These are phyloP conservation scores for Metaphire vulgaris DNA, from an alignment of 1,140 invertebrate genomes.

Conservation along the genomic window DNA sequence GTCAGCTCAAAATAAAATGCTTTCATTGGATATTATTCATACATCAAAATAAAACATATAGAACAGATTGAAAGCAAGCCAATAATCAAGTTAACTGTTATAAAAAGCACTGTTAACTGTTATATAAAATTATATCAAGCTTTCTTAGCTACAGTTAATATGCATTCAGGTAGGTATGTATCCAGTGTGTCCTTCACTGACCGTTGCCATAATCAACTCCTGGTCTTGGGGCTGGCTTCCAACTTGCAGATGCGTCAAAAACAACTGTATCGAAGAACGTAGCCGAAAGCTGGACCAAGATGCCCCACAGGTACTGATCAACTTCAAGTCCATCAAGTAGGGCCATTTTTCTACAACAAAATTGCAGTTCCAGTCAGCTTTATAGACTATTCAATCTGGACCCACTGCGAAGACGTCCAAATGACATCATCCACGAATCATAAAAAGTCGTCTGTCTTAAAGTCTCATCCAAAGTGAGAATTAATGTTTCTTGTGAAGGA, in stretches of 20 bases:
- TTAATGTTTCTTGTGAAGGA: not conserved
- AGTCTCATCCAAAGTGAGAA: not conserved
- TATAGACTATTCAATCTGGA: too few species aligned
- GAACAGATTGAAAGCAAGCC: too few species aligned
- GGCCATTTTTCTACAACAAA: slow-evolving; percentile 69
- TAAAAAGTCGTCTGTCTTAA: too few species aligned
- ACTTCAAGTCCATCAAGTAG: slow-evolving; percentile 81
- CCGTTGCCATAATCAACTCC: not conserved
- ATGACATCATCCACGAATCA: too few species aligned
- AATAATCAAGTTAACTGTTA: too few species aligned
- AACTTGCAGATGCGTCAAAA: slow-evolving; percentile 78
- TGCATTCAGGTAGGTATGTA: not conserved
- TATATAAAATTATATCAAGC: not conserved
- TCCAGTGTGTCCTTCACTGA: not conserved
- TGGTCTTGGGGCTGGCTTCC: slow-evolving; percentile 60
- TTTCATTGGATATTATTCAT: not conserved
- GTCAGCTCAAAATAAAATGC: too few species aligned
- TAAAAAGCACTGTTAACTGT: too few species aligned
- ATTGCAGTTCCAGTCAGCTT: too few species aligned
- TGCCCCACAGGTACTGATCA: slow-evolving; percentile 89
- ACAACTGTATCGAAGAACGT: slow-evolving; percentile 68
- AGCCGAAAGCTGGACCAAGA: slow-evolving; percentile 59
- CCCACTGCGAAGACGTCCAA: too few species aligned
- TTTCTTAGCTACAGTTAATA: not conserved
- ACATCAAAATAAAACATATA: not conserved